phyloP scores from a whole-genome alignment of 2,888 invertebrate species.

The Adela reaumurella region DNA sequence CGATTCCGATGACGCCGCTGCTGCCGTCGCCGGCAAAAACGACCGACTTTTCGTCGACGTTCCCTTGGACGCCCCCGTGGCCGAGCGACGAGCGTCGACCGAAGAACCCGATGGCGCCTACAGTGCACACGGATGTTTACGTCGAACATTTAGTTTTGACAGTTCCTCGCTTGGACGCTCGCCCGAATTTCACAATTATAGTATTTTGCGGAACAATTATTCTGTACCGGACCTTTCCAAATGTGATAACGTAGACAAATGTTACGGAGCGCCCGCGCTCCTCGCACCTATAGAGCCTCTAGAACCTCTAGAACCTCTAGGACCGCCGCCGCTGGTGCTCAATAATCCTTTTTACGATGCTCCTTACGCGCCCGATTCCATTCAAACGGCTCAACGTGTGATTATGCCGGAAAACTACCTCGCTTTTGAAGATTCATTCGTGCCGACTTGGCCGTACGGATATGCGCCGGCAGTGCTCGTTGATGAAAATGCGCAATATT shows the following conservation, averaged over 20 bases:
- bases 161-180: slow-evolving; percentile 21
- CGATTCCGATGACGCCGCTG: not conserved
- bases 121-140: slow-evolving; percentile 20
- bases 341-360: slow-evolving; percentile 52
- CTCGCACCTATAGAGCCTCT: too few species aligned
- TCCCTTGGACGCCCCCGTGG: not conserved
- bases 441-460: slow-evolving; percentile 38
- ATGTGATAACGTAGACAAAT: slow-evolving; percentile 31
- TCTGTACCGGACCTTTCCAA: slow-evolving; percentile 49
- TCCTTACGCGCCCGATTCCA: slow-evolving; percentile 32
- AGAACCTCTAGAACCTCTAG: not conserved
- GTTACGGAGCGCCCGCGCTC: not conserved
- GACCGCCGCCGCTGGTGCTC: slow-evolving; percentile 32
- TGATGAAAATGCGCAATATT: slow-evolving; percentile 31
- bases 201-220: slow-evolving; percentile 23
- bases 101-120: not conserved
- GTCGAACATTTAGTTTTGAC: slow-evolving; percentile 46
- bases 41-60: not conserved
- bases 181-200: slow-evolving; percentile 4
- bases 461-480: slow-evolving; percentile 29
- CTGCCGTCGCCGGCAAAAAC: not conserved
- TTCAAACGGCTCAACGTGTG: slow-evolving; percentile 32
- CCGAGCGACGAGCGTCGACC: not conserved
- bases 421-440: slow-evolving; percentile 52
- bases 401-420: slow-evolving; percentile 47